A percentile compares a stretch with the other conserved stretches of the same genome.
Evolutionary conservation across 2,888 invertebrate species (phyloP).

Genomic region (Drosophila barbarae): DNA sequence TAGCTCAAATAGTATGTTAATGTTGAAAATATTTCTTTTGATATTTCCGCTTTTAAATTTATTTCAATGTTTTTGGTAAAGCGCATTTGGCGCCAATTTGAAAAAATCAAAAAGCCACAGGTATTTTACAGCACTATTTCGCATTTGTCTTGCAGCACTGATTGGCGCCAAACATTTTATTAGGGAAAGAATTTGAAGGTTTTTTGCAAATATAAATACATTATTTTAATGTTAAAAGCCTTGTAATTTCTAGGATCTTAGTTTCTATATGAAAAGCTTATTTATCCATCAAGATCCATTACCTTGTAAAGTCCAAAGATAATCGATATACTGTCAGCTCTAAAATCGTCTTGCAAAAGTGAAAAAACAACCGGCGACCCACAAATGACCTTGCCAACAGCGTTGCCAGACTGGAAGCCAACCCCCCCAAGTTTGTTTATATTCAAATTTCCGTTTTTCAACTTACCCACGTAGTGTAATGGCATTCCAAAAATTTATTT

Average conservation of each 20-base stretch:
- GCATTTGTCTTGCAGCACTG: constrained; percentile 5
- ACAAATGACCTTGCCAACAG: constrained; percentile 73
- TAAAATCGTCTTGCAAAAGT: constrained; percentile 53
- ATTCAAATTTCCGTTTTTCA: neutral
- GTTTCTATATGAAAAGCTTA: neutral
- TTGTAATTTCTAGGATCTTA: neutral
- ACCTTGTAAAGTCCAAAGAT: neutral
- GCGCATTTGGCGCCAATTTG: neutral
- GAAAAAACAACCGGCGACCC: constrained; percentile 39
- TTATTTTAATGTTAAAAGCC: neutral
- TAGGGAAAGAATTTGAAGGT: neutral
- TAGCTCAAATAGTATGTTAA: neutral
- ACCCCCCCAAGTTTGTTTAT: neutral
- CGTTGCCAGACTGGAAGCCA: neutral
- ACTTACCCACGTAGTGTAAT: neutral
- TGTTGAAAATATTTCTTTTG: neutral
- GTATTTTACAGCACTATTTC: constrained; percentile 21
- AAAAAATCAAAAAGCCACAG: neutral
- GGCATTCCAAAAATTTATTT: too few species aligned
- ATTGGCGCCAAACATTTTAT: constrained; percentile 2
- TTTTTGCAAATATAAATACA: neutral
- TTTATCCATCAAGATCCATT: neutral
- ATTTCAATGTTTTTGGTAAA: neutral
- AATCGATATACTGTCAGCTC: neutral
- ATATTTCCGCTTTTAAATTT: neutral